Evolutionary conservation across 2,888 invertebrate species (phyloP), one percentile per base, ranked within the genome.

Genomic region (Sesamia inferens): DNA sequence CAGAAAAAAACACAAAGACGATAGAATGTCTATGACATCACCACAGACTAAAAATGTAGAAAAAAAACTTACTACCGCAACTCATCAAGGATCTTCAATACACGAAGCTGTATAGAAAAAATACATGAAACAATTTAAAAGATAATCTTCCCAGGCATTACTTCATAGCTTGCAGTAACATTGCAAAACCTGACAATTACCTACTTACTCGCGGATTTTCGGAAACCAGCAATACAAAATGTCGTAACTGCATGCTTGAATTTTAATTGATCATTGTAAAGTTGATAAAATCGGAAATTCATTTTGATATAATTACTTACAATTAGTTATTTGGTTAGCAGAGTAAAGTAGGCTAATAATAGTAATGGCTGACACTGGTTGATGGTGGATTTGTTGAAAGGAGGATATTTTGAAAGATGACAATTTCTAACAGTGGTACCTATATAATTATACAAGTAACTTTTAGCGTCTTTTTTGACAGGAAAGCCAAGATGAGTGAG

Each of bases 61-160:
- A 63, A 79, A 69, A 68, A 64, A 64, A n/a, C 51, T 31, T 6
- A 16, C 57, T 57, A 79, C 54, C 68, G 54, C 65, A 78, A 68
- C 66, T 44, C 42, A 78, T 70, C 79, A 81, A 81, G 80, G 83
- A 83, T 83, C 58, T 70, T 65, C 47, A 65, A 74, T 70, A 68
- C 79, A 81, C 83, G 80, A 73, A 55, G 70, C n/a, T 16, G 24
- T 58, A 16, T 19, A 44, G 2, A 76, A 78, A 61, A 67, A 61
- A 48, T 31, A 57, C 47, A 42, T 42, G 0, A 13, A 69, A 39
- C 58, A 63, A 61, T 63, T 51, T 65, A 14, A 24, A 66, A 55
- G 14, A 51, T 57, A 68, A 82, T 82, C 57, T 82, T 69, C 83
- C 54, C 66, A 78, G 47, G 0, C 39, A 14, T 74, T 79, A 55